These are phyloP conservation scores for Setipinna tenuifilis DNA, from an alignment of 2,797 vertebrate genomes.

Conservation along the genomic window DNA sequence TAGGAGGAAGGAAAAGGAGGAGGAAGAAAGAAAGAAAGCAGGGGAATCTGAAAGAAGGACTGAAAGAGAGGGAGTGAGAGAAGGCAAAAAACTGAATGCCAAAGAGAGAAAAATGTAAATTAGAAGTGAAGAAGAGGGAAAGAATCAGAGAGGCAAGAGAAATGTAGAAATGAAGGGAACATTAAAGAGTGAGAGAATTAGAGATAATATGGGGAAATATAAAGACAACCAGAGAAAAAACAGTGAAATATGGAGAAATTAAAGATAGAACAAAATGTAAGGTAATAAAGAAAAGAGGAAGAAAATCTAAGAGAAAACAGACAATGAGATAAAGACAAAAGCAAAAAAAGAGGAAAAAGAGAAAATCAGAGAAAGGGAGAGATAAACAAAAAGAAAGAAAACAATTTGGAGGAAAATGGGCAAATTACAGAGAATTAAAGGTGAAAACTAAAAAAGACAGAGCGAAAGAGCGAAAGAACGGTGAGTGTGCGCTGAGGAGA, in stretches of 20 bases:
- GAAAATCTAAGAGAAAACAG: conserved; percentile 32
- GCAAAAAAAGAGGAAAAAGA: conserved; percentile 51
- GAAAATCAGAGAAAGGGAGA: neutral
- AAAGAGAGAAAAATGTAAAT: neutral
- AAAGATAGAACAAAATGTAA: conserved; percentile 46
- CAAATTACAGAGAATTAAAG: conserved; percentile 23
- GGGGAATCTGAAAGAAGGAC: conserved; percentile 27
- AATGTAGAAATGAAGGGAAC: neutral
- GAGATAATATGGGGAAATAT: conserved; percentile 52
- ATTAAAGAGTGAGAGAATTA: conserved; percentile 45
- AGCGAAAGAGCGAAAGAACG: conserved; percentile 37
- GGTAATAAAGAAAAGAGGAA: conserved; percentile 57
- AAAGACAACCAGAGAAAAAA: conserved; percentile 33
- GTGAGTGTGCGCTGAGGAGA: conserved; percentile 40
- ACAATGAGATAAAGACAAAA: conserved; percentile 37
- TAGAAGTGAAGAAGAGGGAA: neutral
- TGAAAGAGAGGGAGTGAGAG: neutral
- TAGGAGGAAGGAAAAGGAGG: conserved; percentile 56
- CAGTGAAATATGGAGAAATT: neutral
- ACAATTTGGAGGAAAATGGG: conserved; percentile 51
- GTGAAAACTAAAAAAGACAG: conserved; percentile 33
- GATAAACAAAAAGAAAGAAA: conserved; percentile 52
- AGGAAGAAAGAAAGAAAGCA: conserved; percentile 48
- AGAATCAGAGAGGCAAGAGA: too few species aligned
- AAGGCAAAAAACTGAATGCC: neutral